Base-by-base conservation (phyloP, 2,113 vertebrate species). In the Scytalopus superciliaris region DNA sequence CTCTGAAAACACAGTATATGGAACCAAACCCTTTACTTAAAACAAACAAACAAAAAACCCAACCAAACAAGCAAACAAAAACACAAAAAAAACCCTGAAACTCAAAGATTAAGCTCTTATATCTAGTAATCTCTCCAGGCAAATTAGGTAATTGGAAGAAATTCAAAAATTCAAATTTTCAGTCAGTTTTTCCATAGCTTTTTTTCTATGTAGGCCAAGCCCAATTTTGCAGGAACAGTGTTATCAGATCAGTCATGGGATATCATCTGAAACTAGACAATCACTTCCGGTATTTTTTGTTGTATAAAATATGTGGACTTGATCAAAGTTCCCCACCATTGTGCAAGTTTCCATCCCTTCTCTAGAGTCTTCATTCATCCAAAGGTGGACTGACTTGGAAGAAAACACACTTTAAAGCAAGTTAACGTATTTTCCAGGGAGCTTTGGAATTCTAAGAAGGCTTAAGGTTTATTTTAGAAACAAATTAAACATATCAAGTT, bases 391-490 rank as follows among this genome's bases (percentile, higher is more conserved):
- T 45, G 60, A 76, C 66, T 83, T 76, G 37, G 55, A 87, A 87
- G 23, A 82, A 82, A 90, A 83, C 1, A 81, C 12, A 4, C 21
- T 82, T 82, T 42, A 23, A 55, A 91, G 84, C n/a, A 86, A 74
- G 39, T 39, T 64, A 79, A 28, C 24, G 8, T 53, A 64, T 75
- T 73, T 86, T 93, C 64, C 81, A 87, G 24, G 0, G 6, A 94
- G 53, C 35, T 68, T 4, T 52, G 62, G 82, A 94, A 87, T 90
- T 79, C 87, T 79, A 91, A 81, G 76, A 40, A 59, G 25, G 57
- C 23, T 49, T 69, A 53, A 56, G n/a, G 44, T 62, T 93, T 87
- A 87, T 91, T 97, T 93, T 87, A 88, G 44, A 79, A 93, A 78
- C 75, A 90, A 91, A 79, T 59, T 79, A 47, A 81, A 77, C 18